Conservation (phyloP, 2,888 invertebrate species). For the Aethes cnicana region DNA sequence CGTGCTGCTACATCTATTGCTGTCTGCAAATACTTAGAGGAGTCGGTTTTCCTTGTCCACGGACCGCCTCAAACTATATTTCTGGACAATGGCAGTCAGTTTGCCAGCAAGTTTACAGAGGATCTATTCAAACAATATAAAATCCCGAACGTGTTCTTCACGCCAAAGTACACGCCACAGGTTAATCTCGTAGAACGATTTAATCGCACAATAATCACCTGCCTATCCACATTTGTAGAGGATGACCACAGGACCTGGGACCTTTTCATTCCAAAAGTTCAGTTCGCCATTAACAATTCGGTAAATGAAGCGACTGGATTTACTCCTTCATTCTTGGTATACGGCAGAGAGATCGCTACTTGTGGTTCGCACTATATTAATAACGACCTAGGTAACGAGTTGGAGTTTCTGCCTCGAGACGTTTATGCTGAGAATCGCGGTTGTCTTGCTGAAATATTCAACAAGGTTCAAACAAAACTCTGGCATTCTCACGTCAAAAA, state of each 20-base stretch:
- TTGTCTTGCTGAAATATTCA: too few relatives aligned
- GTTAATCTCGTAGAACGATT: slow-evolving; percentile 30
- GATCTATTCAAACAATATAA: slow-evolving; percentile 27
- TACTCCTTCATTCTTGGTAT: too few relatives aligned
- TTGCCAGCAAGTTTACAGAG: slow-evolving; percentile 16
- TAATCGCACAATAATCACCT: slow-evolving; percentile 36
- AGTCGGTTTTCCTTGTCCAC: slow-evolving; percentile 30
- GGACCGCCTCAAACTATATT: slow-evolving; percentile 28
- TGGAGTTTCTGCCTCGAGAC: too few relatives aligned
- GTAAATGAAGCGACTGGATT: too few relatives aligned
- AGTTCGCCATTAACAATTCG: slow-evolving; percentile 24
- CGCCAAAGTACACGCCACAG: slow-evolving; percentile 33
- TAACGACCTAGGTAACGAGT: too few relatives aligned
- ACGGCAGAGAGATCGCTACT: too few relatives aligned
- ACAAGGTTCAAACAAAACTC: too few relatives aligned
- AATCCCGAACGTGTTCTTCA: slow-evolving; percentile 29
- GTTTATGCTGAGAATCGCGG: too few relatives aligned
- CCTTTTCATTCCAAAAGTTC: not conserved
- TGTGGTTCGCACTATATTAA: too few relatives aligned
- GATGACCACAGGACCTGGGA: slow-evolving; percentile 22
- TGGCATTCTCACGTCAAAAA: too few relatives aligned
- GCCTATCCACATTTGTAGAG: too few relatives aligned
- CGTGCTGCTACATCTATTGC: not conserved
- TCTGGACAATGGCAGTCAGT: slow-evolving; percentile 27
- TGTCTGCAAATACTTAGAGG: slow-evolving; percentile 18